phyloP scores from a whole-genome alignment of 2,797 vertebrate species.

The Pteronotus mesoamericanus region DNA sequence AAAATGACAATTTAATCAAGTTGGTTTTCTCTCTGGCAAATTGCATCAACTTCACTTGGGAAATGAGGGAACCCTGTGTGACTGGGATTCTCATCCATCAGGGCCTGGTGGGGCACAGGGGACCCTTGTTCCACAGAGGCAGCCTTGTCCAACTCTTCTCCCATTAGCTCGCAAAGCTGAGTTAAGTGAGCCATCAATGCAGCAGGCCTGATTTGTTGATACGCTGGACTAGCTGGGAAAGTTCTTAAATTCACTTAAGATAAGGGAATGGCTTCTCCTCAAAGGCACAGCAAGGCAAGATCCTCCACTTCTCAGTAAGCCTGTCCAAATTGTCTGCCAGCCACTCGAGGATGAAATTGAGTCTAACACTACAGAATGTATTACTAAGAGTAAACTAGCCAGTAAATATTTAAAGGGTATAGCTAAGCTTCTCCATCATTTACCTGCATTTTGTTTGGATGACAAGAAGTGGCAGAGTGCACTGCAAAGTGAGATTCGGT shows the following conservation, averaged over 20 bases:
- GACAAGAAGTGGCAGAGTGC: conserved; percentile 57
- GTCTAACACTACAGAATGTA: conserved; percentile 68
- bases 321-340: conserved; percentile 71
- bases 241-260: conserved; percentile 59
- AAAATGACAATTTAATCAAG: conserved; percentile 27
- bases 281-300: conserved; percentile 60
- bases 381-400: conserved; percentile 55
- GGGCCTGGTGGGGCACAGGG: neutral
- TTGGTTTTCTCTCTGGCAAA: neutral
- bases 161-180: neutral
- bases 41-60: neutral
- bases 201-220: conserved; percentile 61
- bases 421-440: conserved; percentile 61
- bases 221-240: neutral
- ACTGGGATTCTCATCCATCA: neutral
- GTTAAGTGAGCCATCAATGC: conserved; percentile 50
- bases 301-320: conserved; percentile 62
- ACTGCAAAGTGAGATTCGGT: conserved; percentile 56
- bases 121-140: neutral
- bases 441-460: conserved; percentile 67
- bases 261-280: conserved; percentile 67
- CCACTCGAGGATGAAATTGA: conserved; percentile 75
- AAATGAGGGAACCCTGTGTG: neutral
- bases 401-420: conserved; percentile 72
- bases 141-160: neutral